Percentiles rank a stretch among this genome's conserved stretches.
These are phyloP conservation scores for Bryconaethiops microstoma DNA, from an alignment of 2,797 vertebrate genomes.

Conservation along the genomic window DNA sequence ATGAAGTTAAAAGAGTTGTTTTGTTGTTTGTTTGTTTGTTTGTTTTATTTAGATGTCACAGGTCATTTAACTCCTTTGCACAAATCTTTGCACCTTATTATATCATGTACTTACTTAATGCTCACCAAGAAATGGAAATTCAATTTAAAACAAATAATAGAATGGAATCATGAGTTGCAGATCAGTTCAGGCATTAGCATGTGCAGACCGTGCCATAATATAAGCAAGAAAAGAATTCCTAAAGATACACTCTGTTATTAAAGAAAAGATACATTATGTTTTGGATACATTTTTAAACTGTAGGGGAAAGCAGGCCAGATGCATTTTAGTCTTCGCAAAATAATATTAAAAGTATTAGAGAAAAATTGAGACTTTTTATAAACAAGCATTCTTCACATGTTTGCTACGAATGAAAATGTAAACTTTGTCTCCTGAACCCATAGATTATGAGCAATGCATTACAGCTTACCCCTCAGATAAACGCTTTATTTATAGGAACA, in stretches of 20 bases:
- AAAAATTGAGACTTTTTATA: no score
- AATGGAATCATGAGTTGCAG: neutral
- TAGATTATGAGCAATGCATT: no score
- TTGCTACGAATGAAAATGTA: no score
- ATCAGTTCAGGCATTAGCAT: neutral
- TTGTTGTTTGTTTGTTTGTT: neutral
- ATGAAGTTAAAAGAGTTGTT: neutral
- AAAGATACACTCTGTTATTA: neutral
- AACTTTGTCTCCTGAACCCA: no score
- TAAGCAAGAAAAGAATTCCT: neutral
- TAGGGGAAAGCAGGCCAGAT: no score
- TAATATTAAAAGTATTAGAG: no score
- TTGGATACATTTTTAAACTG: no score
- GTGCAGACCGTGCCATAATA: neutral
- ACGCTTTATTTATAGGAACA: no score
- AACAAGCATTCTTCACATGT: no score
- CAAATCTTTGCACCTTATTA: neutral
- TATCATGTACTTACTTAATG: neutral
- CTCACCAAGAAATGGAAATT: no score
- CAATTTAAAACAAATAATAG: neutral
- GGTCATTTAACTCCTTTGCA: neutral
- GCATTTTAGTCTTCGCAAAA: no score
- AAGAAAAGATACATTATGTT: neutral
- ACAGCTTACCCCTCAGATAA: no score
- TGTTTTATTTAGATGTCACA: neutral